These are phyloP conservation scores for Phyllostomus discolor DNA, from an alignment of 2,113 vertebrate genomes.

Conservation along the genomic window DNA sequence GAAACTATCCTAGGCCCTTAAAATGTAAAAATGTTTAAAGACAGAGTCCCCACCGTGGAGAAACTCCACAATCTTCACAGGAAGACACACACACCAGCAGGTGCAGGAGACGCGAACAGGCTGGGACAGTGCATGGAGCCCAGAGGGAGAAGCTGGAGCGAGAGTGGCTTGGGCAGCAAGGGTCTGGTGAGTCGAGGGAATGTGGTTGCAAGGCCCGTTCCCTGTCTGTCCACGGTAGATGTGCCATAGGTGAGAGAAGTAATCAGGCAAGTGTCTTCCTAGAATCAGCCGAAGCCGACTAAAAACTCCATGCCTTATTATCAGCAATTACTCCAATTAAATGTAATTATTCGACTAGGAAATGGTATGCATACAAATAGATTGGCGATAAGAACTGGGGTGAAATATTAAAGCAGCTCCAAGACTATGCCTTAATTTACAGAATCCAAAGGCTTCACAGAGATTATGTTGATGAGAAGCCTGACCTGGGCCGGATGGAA, in stretches of 20 bases:
- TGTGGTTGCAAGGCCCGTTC: background rate
- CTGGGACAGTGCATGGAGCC: background rate
- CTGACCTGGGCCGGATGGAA: background rate
- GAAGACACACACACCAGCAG: background rate
- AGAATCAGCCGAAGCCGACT: background rate
- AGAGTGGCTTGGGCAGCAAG: background rate
- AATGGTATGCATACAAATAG: background rate
- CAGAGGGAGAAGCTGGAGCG: no score
- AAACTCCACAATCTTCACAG: background rate
- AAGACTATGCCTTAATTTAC: background rate
- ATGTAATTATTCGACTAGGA: background rate
- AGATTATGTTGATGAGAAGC: background rate
- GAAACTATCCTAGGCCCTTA: no score
- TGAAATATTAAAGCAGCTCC: background rate
- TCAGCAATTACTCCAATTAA: background rate
- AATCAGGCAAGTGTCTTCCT: background rate
- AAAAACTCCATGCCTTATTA: background rate
- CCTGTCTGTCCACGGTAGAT: rapidly evolving
- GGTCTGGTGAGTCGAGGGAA: background rate
- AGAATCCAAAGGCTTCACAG: background rate
- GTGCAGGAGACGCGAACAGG: background rate
- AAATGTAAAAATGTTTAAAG: background rate
- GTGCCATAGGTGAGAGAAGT: background rate
- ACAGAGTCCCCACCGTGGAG: background rate
- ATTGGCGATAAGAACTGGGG: background rate